These are phyloP conservation scores for Nothobranchius furzeri DNA, from an alignment of 2,113 vertebrate species.

Conservation along the genomic window DNA sequence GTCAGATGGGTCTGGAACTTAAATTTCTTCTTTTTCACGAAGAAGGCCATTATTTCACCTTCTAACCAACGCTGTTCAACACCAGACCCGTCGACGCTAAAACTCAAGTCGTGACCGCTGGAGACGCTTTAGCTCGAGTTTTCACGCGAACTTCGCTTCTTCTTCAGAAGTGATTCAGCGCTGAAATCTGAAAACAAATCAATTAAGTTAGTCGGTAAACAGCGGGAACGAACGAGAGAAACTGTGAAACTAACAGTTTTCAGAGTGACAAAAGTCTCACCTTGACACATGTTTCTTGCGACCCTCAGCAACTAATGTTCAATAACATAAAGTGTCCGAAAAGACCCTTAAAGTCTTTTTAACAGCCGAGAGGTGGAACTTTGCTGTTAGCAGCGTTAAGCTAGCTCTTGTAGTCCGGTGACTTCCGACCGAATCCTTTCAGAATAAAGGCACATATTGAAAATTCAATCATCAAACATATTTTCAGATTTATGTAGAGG, in stretches of 20 bases:
- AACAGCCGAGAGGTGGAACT: conserved; percentile 16
- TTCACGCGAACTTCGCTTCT: conserved; percentile 31
- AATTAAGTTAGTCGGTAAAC: not conserved
- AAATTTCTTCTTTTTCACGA: conserved; percentile 99
- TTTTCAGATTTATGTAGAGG: too few species aligned
- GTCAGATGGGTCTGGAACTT: conserved; percentile 95
- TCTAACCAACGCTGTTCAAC: not conserved
- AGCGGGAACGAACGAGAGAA: accelerated
- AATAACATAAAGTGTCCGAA: conserved; percentile 26
- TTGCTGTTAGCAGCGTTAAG: not conserved
- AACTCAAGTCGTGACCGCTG: not conserved
- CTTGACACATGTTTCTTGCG: conserved; percentile 24
- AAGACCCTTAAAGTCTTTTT: conserved; percentile 9
- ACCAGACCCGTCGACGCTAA: not conserved
- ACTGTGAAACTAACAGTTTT: accelerated
- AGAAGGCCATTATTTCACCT: conserved; percentile 86
- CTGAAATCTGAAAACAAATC: conserved; percentile 38
- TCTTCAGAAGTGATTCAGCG: conserved; percentile 34
- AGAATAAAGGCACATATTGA: conserved; percentile 19
- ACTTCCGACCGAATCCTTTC: not conserved
- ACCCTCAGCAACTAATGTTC: not conserved
- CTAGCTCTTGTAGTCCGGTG: accelerated
- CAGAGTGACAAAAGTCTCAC: not conserved
- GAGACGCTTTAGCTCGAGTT: conserved; percentile 4
- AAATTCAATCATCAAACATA: too few species aligned